These are phyloP conservation scores for Gonioctena quinquepunctata DNA, from an alignment of 1,140 invertebrate species.

Conservation along the genomic window DNA sequence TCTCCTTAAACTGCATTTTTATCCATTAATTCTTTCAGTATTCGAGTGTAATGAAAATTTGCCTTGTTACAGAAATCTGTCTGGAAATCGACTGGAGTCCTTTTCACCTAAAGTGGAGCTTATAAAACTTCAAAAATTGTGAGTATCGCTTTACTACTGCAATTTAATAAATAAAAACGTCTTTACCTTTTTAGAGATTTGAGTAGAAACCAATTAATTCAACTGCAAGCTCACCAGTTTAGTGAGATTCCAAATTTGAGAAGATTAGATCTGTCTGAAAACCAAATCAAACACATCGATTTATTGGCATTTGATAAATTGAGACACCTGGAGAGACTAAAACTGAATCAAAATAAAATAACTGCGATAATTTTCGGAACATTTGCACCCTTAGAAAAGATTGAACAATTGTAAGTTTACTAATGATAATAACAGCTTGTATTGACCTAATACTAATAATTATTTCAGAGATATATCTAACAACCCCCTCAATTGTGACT, in stretches of 20 bases:
- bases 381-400: slow-evolving; percentile 66
- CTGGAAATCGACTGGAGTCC: slow-evolving; percentile 46
- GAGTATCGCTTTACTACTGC: slow-evolving; percentile 29
- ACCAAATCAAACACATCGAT: slow-evolving; percentile 66
- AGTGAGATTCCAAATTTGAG: slow-evolving; percentile 69
- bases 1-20: too few species aligned
- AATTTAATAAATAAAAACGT: neutral
- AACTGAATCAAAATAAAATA: slow-evolving; percentile 71
- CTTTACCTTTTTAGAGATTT: slow-evolving; percentile 65
- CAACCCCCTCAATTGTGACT: slow-evolving; percentile 82
- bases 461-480: slow-evolving; percentile 71
- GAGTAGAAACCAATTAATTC: slow-evolving; percentile 75
- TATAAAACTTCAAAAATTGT: slow-evolving; percentile 53
- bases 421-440: neutral
- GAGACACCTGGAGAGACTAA: slow-evolving; percentile 66
- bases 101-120: slow-evolving; percentile 51
- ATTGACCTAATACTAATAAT: too few species aligned
- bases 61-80: slow-evolving; percentile 51
- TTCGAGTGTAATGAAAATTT: too few species aligned
- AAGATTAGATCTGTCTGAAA: slow-evolving; percentile 69
- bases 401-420: slow-evolving; percentile 72
- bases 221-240: slow-evolving; percentile 76
- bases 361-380: slow-evolving; percentile 66
- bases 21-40: too few species aligned
- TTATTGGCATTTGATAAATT: slow-evolving; percentile 68